phyloP scores from a whole-genome alignment of 2,888 invertebrate genomes.

The Lobophora halterata region DNA sequence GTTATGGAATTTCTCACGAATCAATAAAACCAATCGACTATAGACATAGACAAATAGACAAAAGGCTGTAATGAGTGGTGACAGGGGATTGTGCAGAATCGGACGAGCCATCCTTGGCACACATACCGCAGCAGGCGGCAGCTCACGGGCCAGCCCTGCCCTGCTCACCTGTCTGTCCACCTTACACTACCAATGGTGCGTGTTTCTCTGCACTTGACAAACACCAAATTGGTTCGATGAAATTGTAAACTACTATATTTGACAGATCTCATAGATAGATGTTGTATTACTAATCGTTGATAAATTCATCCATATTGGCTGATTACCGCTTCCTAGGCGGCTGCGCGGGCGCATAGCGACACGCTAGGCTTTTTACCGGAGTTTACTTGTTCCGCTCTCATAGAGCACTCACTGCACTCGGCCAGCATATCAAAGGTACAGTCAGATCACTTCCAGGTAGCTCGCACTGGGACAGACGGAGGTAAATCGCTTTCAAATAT shows the following conservation, averaged over 20 bases:
- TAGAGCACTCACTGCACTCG: slow-evolving; percentile 23
- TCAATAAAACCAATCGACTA: background rate
- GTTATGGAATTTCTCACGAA: background rate
- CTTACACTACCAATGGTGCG: no score
- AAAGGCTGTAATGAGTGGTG: slow-evolving; percentile 12
- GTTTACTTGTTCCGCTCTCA: slow-evolving; percentile 31
- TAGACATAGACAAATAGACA: background rate
- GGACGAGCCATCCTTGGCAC: slow-evolving; percentile 52
- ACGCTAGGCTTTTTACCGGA: slow-evolving; percentile 39
- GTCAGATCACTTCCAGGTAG: slow-evolving; percentile 5
- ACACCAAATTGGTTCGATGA: no score
- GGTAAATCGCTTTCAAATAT: no score
- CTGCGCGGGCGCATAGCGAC: slow-evolving; percentile 38
- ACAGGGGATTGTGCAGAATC: slow-evolving; percentile 17
- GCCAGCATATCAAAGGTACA: background rate
- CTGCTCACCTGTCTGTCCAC: background rate
- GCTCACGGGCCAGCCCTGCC: slow-evolving; percentile 12
- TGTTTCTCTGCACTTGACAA: no score
- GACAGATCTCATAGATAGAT: background rate
- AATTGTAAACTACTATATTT: background rate
- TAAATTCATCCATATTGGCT: slow-evolving; percentile 10
- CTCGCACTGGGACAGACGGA: no score
- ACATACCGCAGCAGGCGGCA: no score
- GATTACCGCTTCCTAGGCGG: slow-evolving; percentile 17
- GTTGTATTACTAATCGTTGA: background rate